Percentiles rank a stretch among this genome's conserved stretches.
These are phyloP conservation scores for Sebastes reedi DNA, from an alignment of 2,797 vertebrate genomes.

Conservation along the genomic window DNA sequence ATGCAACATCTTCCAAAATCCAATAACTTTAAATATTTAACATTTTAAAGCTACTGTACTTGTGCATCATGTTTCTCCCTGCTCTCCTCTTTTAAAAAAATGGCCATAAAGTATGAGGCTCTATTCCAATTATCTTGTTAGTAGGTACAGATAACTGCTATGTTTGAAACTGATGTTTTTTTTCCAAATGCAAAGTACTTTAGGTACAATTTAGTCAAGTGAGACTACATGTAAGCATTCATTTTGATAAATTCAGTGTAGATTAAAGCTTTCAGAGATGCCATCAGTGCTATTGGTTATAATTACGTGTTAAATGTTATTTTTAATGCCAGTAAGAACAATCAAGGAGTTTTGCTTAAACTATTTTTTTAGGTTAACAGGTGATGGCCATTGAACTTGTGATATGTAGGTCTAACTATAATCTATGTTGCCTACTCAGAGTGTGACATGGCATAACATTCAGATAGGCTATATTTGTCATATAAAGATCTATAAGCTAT, in stretches of 20 bases:
- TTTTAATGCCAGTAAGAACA: background rate
- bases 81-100: background rate
- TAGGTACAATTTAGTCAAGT: background rate
- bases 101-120: background rate
- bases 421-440: background rate
- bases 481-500: background rate
- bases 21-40: background rate
- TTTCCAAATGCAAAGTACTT: background rate
- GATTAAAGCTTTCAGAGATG: background rate
- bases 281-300: background rate
- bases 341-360: background rate
- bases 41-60: background rate
- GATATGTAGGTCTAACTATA: no score
- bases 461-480: background rate
- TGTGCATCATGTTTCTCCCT: background rate
- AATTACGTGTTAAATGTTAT: background rate
- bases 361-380: background rate
- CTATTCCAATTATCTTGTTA: background rate
- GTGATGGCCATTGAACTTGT: background rate
- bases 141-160: background rate
- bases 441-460: background rate
- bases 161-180: background rate
- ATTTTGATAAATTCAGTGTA: background rate
- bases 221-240: no score
- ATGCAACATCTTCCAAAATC: background rate